phyloP scores from a whole-genome alignment of 2,113 vertebrate genomes.

The Choloepus hoffmanni region DNA sequence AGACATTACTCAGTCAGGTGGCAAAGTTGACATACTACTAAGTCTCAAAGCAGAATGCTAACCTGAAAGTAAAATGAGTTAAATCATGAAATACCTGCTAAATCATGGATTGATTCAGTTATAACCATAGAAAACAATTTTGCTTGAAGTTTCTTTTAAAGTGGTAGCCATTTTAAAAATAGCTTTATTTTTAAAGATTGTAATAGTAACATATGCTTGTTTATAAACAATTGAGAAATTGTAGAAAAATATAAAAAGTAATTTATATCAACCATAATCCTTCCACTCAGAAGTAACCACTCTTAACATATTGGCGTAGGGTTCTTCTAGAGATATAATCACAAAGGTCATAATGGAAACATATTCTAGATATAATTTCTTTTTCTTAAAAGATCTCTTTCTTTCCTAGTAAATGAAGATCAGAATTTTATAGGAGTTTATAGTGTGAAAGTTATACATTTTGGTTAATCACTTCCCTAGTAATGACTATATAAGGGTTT shows the following conservation, averaged over 20 bases:
- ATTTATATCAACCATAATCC: constrained; percentile 37
- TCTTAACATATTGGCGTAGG: neutral
- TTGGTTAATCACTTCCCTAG: constrained; percentile 25
- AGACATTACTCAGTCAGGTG: neutral
- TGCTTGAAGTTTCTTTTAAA: neutral
- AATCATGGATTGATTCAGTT: constrained; percentile 46
- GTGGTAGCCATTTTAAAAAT: constrained; percentile 10
- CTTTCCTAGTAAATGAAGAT: constrained; percentile 39
- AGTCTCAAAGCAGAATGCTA: neutral
- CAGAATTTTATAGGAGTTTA: neutral
- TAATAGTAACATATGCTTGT: neutral
- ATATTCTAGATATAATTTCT: neutral
- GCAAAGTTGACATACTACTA: neutral
- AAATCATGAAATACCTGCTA: constrained; percentile 28
- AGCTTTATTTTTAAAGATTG: neutral
- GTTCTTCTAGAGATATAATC: neutral
- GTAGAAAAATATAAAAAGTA: neutral
- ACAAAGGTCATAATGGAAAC: neutral
- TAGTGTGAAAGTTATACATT: constrained; percentile 23
- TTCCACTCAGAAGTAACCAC: neutral
- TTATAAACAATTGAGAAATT: constrained; percentile 32
- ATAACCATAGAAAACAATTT: constrained; percentile 23
- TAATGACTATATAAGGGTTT: neutral
- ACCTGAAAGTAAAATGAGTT: constrained; percentile 31
- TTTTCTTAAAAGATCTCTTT: neutral